Evolutionary conservation across 2,797 vertebrate species (phyloP).

Genomic region (Somateria mollissima): DNA sequence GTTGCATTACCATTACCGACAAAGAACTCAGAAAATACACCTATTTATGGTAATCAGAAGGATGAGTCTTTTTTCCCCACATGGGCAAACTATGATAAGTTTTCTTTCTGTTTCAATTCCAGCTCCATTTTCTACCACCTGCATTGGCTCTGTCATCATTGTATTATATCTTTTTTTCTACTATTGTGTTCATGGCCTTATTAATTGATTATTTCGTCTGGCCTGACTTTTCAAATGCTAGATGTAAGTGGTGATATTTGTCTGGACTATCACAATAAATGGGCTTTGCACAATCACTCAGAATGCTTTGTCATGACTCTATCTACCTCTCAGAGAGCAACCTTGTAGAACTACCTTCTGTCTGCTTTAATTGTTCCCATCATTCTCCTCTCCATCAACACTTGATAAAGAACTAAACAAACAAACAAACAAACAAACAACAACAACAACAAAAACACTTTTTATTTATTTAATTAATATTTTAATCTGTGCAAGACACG

Average conservation of each 20-base stretch:
- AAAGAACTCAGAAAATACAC: constrained; percentile 26
- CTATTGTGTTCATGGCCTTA: constrained; percentile 52
- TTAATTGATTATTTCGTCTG: constrained; percentile 64
- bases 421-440: not conserved
- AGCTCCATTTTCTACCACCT: not conserved
- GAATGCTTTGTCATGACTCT: constrained; percentile 16
- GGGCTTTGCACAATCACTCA: constrained; percentile 36
- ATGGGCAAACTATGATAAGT: not conserved
- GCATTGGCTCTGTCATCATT: not conserved
- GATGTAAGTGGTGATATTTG: constrained; percentile 58
- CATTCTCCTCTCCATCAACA: not conserved
- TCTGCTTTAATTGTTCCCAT: not conserved
- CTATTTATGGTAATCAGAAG: constrained; percentile 3
- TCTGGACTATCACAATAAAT: constrained; percentile 58
- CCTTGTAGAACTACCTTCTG: not conserved
- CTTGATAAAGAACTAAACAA: not conserved
- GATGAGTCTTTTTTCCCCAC: not conserved
- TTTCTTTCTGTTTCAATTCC: constrained; percentile 10
- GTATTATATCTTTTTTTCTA: constrained; percentile 38
- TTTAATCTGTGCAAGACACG: not conserved
- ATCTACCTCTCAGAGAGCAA: constrained; percentile 36
- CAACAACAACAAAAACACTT: not conserved
- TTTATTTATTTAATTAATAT: not conserved
- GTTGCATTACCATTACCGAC: not conserved
- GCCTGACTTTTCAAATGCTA: constrained; percentile 57